Evolutionary conservation across 1,140 invertebrate genomes (phyloP).

Genomic region (Oreohelix idahoensis): DNA sequence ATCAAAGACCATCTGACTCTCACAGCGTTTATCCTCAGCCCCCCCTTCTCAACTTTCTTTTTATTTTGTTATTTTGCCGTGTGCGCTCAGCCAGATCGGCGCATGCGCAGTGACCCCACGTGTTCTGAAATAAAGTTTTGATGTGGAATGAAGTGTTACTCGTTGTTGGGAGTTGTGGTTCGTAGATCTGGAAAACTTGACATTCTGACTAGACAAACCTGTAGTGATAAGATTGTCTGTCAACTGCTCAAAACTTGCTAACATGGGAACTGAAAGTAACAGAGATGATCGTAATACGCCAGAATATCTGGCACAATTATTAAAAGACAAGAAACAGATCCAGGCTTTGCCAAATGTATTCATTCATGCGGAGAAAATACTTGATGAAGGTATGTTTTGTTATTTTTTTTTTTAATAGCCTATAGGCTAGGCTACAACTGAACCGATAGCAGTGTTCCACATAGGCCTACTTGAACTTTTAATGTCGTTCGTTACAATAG

Average conservation of each 20-base stretch:
- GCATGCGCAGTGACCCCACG: constrained; percentile 70
- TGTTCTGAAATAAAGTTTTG: constrained; percentile 71
- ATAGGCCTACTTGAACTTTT: too few species aligned
- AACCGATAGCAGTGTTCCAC: too few species aligned
- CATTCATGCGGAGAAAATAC: constrained; percentile 97
- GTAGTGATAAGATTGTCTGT: too few species aligned
- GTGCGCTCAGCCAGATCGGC: constrained; percentile 52
- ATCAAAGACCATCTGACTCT: too few species aligned
- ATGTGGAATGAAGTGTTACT: constrained; percentile 52
- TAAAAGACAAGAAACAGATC: constrained; percentile 99
- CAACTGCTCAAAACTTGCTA: constrained; percentile 59
- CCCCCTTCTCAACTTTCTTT: background rate
- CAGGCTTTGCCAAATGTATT: constrained; percentile 99
- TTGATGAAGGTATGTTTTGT: constrained; percentile 97
- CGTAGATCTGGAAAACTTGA: constrained; percentile 54
- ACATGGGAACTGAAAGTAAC: constrained; percentile 72
- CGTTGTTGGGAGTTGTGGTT: constrained; percentile 52
- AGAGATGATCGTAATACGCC: constrained; percentile 75
- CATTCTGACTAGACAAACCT: constrained; percentile 64
- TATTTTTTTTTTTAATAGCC: too few species aligned
- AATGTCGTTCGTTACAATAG: too few species aligned
- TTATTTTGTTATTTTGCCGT: constrained; percentile 41
- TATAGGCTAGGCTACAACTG: too few species aligned
- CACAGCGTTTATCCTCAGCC: too few species aligned
- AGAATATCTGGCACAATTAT: constrained; percentile 99